A percentile compares a stretch with the other conserved stretches of the same genome.
phyloP scores from a whole-genome alignment of 2,888 invertebrate genomes.

The Girardia tigrina region DNA sequence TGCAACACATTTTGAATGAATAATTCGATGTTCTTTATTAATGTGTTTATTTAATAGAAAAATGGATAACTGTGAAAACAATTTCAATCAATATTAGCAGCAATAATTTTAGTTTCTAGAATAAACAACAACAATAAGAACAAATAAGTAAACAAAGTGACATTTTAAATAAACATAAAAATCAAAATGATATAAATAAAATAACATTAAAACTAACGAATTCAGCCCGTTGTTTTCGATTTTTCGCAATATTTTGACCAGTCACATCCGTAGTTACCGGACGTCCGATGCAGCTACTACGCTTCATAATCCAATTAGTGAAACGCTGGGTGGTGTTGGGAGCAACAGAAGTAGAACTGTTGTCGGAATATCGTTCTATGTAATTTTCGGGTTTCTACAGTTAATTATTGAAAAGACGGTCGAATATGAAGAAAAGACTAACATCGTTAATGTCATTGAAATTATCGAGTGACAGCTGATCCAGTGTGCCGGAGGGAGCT shows the following conservation, averaged over 20 bases:
- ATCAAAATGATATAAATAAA: too few species aligned
- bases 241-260: slow-evolving; percentile 19
- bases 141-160: too few species aligned
- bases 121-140: too few species aligned
- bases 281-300: slow-evolving; percentile 19
- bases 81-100: too few species aligned
- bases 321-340: neutral
- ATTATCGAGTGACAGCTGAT: neutral
- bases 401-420: neutral
- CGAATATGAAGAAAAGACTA: too few species aligned
- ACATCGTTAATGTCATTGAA: neutral
- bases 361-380: neutral
- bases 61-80: too few species aligned
- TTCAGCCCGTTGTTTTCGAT: slow-evolving; percentile 17
- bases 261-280: slow-evolving; percentile 1
- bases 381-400: neutral
- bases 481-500: neutral
- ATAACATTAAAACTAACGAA: slow-evolving; percentile 14
- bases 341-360: neutral
- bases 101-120: too few species aligned
- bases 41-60: too few species aligned
- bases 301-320: slow-evolving; percentile 9
- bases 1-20: too few species aligned
- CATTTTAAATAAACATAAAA: too few species aligned
- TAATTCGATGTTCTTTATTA: too few species aligned